Base-by-base conservation (phyloP, 2,888 invertebrate species). In the Melanostoma mellinum region DNA sequence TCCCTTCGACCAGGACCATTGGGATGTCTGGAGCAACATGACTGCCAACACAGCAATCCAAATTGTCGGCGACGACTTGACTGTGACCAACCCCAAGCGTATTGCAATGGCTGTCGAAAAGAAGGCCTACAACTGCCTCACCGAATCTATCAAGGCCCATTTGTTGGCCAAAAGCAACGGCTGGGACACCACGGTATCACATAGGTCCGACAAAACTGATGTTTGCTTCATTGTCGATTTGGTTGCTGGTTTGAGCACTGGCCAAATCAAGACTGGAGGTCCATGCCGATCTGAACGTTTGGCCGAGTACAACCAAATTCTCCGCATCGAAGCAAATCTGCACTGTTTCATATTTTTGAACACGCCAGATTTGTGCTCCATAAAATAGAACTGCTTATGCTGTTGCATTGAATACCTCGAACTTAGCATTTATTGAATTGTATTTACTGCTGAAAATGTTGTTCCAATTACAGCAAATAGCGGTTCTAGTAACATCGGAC, bases 111-210 rank as follows among this genome's bases (percentile, higher is more conserved):
- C 98, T 53, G 96, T 99, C 65, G 98, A 99, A 85, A 97, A 97
- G 94, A 98, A 98, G 90, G 96, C 99, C 32, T 99, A 99, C 94
- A 99, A 99, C 93, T 98, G 98, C 89, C 93, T 99, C 10, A 98
- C 98, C 9, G 99, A 99, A 92, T 97, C 99, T 30, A 99, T 99
- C 89, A 94, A 96, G 88, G 99, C 99, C 85, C 98, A 98, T 92
- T 92, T 95, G 88, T 92, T 97, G 89, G 97, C 97, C 86, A 97
- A 97, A 92, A 93, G 94, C 90, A 96, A 95, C 88, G 97, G 97
- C 77, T 99, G 99, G 99, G 99, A 99, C 86, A 99, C 99, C 86
- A 99, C 99, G 99, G 99, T 99, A 9, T 99, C 99, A 36, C 99
- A 99, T 92, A 93, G 95, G 90, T 98, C 98, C 86, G 99, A 99